A percentile compares a stretch with the other conserved stretches of the same genome.
Conservation (phyloP, 2,113 vertebrate species). For the Calcarius ornatus region DNA sequence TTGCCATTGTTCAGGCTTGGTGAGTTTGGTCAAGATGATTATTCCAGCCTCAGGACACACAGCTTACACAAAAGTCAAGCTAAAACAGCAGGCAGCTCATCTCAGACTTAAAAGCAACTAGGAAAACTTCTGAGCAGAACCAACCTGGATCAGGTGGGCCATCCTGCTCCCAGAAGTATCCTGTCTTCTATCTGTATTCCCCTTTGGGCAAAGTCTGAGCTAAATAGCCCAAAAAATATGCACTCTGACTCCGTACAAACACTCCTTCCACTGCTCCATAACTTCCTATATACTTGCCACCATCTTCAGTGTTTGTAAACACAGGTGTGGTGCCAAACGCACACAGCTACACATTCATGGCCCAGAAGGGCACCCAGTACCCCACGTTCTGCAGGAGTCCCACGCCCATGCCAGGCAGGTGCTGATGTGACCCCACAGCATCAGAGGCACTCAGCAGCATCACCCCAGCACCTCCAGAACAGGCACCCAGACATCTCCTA, state of each 20-base stretch:
- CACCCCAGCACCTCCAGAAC: accelerated
- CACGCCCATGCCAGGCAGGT: accelerated
- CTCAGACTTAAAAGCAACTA: neutral
- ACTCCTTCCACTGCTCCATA: accelerated
- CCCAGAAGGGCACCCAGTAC: accelerated
- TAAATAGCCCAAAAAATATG: accelerated
- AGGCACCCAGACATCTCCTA: accelerated
- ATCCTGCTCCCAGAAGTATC: neutral
- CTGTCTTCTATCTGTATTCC: neutral
- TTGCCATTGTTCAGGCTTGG: neutral
- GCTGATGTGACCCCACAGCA: accelerated
- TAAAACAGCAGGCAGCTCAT: neutral
- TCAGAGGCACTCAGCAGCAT: accelerated
- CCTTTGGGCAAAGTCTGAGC: neutral
- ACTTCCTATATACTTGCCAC: neutral
- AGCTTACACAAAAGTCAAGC: neutral
- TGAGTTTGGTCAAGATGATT: neutral
- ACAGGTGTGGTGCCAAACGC: neutral
- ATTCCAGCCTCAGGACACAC: neutral
- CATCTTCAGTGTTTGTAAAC: neutral
- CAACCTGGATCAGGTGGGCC: neutral
- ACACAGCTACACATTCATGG: accelerated
- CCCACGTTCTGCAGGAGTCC: neutral
- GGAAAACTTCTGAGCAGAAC: neutral
- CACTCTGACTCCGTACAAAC: neutral